Base-by-base conservation (phyloP, 2,113 vertebrate genomes). In the Phalacrocorax pelagicus region DNA sequence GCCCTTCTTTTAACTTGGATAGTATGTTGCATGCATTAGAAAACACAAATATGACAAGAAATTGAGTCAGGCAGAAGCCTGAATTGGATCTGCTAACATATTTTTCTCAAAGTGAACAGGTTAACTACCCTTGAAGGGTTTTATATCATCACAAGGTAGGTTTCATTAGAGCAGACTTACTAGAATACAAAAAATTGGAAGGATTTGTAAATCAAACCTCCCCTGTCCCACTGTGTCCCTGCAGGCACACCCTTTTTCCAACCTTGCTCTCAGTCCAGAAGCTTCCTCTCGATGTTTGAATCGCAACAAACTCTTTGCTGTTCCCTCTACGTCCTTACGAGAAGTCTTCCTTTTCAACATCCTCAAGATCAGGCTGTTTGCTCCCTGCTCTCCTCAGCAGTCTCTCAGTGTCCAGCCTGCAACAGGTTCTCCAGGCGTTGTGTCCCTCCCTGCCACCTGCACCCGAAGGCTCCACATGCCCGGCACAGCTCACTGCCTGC, bases 241-340 rank as follows among this genome's bases (percentile, higher is more conserved):
- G 73, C 26, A 84, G 44, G 27, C 20, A 57, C 7, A 42, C 21
- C 18, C 12, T 61, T 84, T 79, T 52, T 81, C 83, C 57, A 69
- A 84, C 89, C 91, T 91, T 92, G 86, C 69, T 91, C n/a, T 88
- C 42, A 95, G 86, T 91, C 63, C 91, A 51, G 75, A 95, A 95
- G 91, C 32, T 78, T 95, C 80, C 59, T 71, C 69, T 47, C 23
- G 16, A 18, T 47, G 65, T 74, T 3, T 87, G 73, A 96, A 84
- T 47, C 1, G 38, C 69, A 95, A 71, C 15, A 63, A 94, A 59
- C 29, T 88, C 79, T 30, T 94, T 40, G 72, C 82, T 73, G 58
- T 51, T 86, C 51, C 52, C 34, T 87, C 77, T 16, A 63, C n/a
- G 15, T 96, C 80, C 26, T 86, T 83, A 81, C 1, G 11, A 59